Percentiles rank a stretch among this genome's conserved stretches.
These are phyloP conservation scores for Galaxias olidus DNA, from an alignment of 2,797 vertebrate genomes.

Conservation along the genomic window DNA sequence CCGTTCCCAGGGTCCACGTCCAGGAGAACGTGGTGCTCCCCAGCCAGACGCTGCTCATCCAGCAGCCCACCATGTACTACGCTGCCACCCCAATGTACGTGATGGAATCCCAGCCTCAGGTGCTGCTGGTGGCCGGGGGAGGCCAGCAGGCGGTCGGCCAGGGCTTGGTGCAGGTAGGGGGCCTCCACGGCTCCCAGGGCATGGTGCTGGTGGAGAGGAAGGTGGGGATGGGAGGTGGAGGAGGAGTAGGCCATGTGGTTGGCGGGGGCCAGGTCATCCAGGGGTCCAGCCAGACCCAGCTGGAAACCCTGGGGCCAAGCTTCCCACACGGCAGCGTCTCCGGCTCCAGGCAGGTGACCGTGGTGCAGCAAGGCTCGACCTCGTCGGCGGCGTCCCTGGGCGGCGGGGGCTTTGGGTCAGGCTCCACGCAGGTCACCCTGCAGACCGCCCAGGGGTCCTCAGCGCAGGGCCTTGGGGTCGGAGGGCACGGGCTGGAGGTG, in stretches of 20 bases:
- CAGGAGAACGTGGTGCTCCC: constrained; percentile 62
- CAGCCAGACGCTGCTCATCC: constrained; percentile 65
- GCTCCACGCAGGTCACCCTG: constrained; percentile 28
- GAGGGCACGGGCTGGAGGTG: constrained; percentile 36
- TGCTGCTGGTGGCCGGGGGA: constrained; percentile 57
- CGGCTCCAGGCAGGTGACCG: constrained; percentile 50
- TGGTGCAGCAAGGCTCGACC: constrained; percentile 52
- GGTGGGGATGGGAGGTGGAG: constrained; percentile 34
- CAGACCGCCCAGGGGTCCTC: constrained; percentile 29
- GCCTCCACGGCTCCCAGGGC: constrained; percentile 51
- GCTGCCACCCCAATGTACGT: constrained; percentile 68
- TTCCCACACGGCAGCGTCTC: constrained; percentile 43
- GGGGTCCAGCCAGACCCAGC: neutral
- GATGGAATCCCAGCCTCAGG: constrained; percentile 74
- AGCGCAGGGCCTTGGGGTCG: constrained; percentile 34
- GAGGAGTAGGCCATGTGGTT: neutral
- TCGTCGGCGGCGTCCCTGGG: constrained; percentile 26
- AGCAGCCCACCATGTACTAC: constrained; percentile 78
- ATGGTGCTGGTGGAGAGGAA: constrained; percentile 58
- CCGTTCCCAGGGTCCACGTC: constrained; percentile 41
- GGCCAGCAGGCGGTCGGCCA: constrained; percentile 46
- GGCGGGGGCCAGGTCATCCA: constrained; percentile 1
- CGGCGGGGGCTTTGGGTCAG: constrained; percentile 24
- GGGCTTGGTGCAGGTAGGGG: constrained; percentile 53
- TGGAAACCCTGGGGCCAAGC: constrained; percentile 23